Conservation (phyloP, 1,140 invertebrate species). For the Sipha flava region DNA sequence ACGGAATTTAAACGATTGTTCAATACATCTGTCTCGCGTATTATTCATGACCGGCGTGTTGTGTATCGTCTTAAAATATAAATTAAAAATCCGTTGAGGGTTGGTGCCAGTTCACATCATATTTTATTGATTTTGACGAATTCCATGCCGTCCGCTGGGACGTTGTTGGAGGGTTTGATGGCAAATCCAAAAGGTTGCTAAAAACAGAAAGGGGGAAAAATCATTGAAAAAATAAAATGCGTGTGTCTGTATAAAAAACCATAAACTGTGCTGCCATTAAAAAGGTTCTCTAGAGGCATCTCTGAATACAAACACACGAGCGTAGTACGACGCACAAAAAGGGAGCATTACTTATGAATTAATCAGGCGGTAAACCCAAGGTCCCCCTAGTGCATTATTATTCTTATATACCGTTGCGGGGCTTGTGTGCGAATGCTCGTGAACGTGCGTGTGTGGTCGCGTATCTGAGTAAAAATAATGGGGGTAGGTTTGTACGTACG, state of each 20-base stretch:
- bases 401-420: conserved; percentile 7
- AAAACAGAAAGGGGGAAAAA: neutral
- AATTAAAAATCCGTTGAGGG: neutral
- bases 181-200: conserved; percentile 8
- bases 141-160: neutral
- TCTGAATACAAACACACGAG: neutral
- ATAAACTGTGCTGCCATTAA: conserved; percentile 27
- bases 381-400: conserved; percentile 11
- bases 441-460: neutral
- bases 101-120: neutral
- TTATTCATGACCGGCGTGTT: too few relatives aligned
- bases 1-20: too few relatives aligned
- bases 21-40: neutral
- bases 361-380: conserved; percentile 24
- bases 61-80: neutral
- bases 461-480: neutral
- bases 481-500: neutral
- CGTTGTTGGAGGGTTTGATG: neutral
- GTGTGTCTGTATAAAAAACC: neutral
- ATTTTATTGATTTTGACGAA: neutral
- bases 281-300: conserved; percentile 6
- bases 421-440: too few relatives aligned
- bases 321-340: neutral
- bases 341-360: conserved; percentile 26
- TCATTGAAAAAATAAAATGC: neutral